Percentiles rank a stretch among this genome's conserved stretches.
Evolutionary conservation across 2,113 vertebrate species (phyloP).

Genomic region (Larimichthys crocea): DNA sequence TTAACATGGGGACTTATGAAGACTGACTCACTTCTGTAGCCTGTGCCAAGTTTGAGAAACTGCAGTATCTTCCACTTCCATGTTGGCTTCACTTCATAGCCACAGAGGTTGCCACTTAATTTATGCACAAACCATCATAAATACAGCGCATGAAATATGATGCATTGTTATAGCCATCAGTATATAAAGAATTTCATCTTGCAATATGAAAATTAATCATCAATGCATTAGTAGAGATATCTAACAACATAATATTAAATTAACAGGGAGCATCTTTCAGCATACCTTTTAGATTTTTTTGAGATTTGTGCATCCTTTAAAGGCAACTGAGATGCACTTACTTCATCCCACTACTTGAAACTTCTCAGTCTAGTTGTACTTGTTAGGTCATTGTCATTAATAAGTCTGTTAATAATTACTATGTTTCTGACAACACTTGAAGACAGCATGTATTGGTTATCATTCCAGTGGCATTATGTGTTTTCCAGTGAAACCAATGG

Average conservation of each 20-base stretch:
- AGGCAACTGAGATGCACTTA: neutral
- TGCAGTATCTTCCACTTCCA: too few relatives aligned
- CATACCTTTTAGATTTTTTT: neutral
- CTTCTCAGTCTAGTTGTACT: neutral
- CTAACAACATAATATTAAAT: neutral
- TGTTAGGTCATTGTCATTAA: neutral
- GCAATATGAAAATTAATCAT: neutral
- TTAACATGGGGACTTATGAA: too few relatives aligned
- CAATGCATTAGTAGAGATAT: neutral
- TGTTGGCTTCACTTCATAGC: too few relatives aligned
- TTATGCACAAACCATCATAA: too few relatives aligned
- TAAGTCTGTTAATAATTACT: neutral
- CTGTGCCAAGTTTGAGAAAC: too few relatives aligned
- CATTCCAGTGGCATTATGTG: slow-evolving; percentile 48
- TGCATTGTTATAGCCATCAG: neutral
- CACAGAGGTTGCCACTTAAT: too few relatives aligned
- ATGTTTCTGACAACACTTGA: slow-evolving; percentile 3
- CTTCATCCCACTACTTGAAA: too few relatives aligned
- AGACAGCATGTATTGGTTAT: slow-evolving; percentile 25
- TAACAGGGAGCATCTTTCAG: neutral
- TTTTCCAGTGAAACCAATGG: slow-evolving; percentile 48
- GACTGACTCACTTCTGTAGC: too few relatives aligned
- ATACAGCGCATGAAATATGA: neutral
- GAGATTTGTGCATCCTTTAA: neutral
- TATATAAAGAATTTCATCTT: too few relatives aligned